Percentiles rank a stretch among this genome's conserved stretches.
These are phyloP conservation scores for Phyllotis vaccarum DNA, from an alignment of 2,797 vertebrate species.

Conservation along the genomic window DNA sequence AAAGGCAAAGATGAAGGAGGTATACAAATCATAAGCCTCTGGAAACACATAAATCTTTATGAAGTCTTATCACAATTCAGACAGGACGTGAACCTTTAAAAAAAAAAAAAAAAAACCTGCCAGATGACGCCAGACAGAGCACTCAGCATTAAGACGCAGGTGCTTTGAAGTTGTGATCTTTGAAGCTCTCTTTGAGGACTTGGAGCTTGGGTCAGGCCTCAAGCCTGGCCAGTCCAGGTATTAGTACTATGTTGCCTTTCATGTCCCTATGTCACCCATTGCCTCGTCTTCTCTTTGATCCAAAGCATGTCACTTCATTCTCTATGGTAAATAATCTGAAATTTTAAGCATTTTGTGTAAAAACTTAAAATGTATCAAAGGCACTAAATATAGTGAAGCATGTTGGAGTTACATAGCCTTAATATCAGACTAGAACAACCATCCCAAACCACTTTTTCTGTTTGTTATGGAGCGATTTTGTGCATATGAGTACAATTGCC, in stretches of 20 bases:
- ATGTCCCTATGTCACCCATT: neutral
- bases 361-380: slow-evolving; percentile 17
- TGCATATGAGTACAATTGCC: neutral
- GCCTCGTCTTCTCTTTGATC: neutral
- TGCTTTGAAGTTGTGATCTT: slow-evolving; percentile 80
- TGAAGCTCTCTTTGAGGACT: slow-evolving; percentile 64
- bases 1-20: slow-evolving; percentile 75
- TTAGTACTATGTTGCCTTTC: neutral
- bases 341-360: slow-evolving; percentile 12
- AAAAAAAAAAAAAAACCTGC: too few relatives aligned
- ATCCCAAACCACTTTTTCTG: neutral
- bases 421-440: neutral
- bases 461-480: too few relatives aligned
- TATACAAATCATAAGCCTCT: slow-evolving; percentile 74
- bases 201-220: neutral
- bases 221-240: neutral
- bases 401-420: neutral
- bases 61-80: slow-evolving; percentile 84
- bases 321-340: neutral
- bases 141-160: slow-evolving; percentile 74
- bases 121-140: slow-evolving; percentile 76
- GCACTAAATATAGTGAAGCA: neutral
- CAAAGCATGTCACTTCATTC: neutral
- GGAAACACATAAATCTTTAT: slow-evolving; percentile 82
- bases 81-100: slow-evolving; percentile 83